Conservation (phyloP, 2,797 vertebrate species). For the Protonibea diacanthus region DNA sequence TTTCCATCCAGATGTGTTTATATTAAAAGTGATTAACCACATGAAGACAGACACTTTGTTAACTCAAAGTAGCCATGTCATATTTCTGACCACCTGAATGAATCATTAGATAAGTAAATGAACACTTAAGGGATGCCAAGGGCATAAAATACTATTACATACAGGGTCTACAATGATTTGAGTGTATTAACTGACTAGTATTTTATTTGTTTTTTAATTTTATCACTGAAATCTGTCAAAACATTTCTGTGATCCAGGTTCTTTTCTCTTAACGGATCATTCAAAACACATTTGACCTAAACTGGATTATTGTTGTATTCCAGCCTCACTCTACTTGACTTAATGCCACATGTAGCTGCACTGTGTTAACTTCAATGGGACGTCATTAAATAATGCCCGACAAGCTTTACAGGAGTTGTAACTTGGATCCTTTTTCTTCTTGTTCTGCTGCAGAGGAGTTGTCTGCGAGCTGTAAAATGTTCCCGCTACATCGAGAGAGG, state of each 20-base stretch:
- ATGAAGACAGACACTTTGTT: not conserved
- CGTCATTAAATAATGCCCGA: not conserved
- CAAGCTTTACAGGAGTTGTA: constrained; percentile 32
- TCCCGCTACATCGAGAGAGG: constrained; percentile 84
- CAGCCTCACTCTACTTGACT: not conserved
- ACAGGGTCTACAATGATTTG: constrained; percentile 1
- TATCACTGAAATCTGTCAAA: constrained; percentile 5
- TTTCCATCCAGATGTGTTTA: not conserved
- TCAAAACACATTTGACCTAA: constrained; percentile 1
- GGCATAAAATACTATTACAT: not conserved
- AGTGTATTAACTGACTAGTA: not conserved
- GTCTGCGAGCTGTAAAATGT: constrained; percentile 80
- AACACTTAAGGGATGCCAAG: not conserved
- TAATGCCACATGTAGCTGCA: not conserved
- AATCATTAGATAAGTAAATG: not conserved
- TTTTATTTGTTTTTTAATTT: not conserved
- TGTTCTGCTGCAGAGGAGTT: constrained; percentile 76
- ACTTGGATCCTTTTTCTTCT: constrained; percentile 60
- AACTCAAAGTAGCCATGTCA: not conserved
- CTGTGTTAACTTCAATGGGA: constrained; percentile 1
- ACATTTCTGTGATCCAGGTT: constrained; percentile 2
- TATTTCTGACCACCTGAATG: not conserved
- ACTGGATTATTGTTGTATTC: not conserved
- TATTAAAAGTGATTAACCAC: not conserved
- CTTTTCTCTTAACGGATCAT: not conserved